Percentiles rank a stretch among this genome's conserved stretches.
These are phyloP conservation scores for Steinernema carpocapsae DNA, from an alignment of 2,888 invertebrate genomes.

Conservation along the genomic window DNA sequence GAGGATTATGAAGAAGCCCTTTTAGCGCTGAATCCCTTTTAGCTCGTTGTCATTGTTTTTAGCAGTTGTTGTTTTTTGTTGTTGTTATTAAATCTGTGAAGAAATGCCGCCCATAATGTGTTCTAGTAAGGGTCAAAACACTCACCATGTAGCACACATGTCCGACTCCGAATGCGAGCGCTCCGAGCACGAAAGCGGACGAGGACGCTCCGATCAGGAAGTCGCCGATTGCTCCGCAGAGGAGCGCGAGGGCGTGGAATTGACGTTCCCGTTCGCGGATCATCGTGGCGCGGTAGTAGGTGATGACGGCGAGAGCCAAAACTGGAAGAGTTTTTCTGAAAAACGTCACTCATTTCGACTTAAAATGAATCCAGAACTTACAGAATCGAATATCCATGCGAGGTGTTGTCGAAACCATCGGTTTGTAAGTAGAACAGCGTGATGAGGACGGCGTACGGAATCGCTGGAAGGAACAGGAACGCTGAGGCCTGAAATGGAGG, in stretches of 20 bases:
- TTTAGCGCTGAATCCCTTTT: no score
- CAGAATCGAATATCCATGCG: not conserved
- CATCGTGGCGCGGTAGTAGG: not conserved
- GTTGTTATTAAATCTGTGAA: no score
- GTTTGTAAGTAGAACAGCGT: not conserved
- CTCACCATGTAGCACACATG: not conserved
- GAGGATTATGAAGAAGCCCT: no score
- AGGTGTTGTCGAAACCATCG: not conserved
- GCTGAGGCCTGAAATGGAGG: not conserved
- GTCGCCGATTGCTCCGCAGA: not conserved
- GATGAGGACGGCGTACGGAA: not conserved
- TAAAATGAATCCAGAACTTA: not conserved
- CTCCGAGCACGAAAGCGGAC: not conserved
- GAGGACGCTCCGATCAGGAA: not conserved
- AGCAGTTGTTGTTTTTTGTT: no score
- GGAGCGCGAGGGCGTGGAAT: not conserved
- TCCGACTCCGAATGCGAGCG: not conserved
- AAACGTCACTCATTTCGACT: not conserved
- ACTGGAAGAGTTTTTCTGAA: not conserved
- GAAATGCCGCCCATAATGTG: not conserved
- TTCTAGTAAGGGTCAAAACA: not conserved
- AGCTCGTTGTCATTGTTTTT: no score
- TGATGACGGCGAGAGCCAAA: not conserved
- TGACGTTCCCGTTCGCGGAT: not conserved
- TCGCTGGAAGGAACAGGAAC: not conserved